These are phyloP conservation scores for Gymnodraco acuticeps DNA, from an alignment of 2,797 vertebrate species.

Conservation along the genomic window DNA sequence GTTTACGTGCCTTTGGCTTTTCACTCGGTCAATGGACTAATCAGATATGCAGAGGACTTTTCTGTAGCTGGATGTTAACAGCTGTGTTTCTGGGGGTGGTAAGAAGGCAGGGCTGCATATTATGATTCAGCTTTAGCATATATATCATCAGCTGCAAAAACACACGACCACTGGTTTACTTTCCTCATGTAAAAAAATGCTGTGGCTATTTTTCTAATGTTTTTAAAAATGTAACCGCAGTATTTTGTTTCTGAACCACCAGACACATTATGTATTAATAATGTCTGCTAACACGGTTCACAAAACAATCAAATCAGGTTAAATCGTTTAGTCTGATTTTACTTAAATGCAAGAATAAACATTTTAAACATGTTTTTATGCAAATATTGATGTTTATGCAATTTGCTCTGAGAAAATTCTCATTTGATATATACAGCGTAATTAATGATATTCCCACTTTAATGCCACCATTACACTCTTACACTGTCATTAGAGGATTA, in stretches of 20 bases:
- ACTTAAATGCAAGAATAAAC: constrained; percentile 48
- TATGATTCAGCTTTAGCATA: constrained; percentile 28
- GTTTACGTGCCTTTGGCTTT: constrained; percentile 47
- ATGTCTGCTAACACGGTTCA: neutral
- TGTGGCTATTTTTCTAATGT: neutral
- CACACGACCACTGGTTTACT: constrained; percentile 11
- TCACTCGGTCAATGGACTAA: constrained; percentile 43
- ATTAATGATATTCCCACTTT: constrained; percentile 65
- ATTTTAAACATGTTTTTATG: constrained; percentile 52
- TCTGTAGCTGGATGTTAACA: constrained; percentile 38
- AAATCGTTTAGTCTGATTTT: constrained; percentile 26
- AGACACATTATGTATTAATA: constrained; percentile 37
- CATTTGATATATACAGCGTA: constrained; percentile 60
- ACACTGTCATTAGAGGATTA: constrained; percentile 75
- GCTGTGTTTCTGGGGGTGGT: constrained; percentile 23
- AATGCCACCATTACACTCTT: constrained; percentile 64
- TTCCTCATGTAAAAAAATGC: constrained; percentile 5
- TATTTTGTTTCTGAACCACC: constrained; percentile 4
- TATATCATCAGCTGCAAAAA: constrained; percentile 44
- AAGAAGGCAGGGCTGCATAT: constrained; percentile 29
- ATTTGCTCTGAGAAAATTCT: constrained; percentile 54
- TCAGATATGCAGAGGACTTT: constrained; percentile 48
- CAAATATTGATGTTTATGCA: constrained; percentile 31
- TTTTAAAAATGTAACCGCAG: neutral
- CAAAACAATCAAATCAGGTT: constrained; percentile 33